Conservation (phyloP, 2,888 invertebrate species). For the Thereva nobilitata region DNA sequence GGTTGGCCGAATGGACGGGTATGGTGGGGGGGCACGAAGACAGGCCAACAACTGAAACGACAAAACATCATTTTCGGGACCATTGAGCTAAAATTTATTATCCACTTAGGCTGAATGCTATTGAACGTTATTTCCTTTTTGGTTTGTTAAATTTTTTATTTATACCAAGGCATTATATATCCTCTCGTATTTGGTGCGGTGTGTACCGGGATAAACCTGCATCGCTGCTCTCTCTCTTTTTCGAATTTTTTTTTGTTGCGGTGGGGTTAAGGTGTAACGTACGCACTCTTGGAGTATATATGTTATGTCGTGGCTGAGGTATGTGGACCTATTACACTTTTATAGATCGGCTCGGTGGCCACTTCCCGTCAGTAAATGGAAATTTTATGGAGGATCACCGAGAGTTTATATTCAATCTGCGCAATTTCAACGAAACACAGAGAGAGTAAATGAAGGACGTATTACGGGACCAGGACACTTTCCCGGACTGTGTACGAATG, state of each 20-base stretch:
- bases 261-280: too few relatives aligned
- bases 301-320: conserved; percentile 2
- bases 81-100: conserved; percentile 42
- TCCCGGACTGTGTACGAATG: too few relatives aligned
- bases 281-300: too few relatives aligned
- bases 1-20: background rate
- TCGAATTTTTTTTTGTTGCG: too few relatives aligned
- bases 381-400: conserved; percentile 23
- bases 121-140: conserved; percentile 34
- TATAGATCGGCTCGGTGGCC: conserved; percentile 9
- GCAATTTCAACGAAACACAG: background rate
- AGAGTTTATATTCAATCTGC: conserved; percentile 27
- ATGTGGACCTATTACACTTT: conserved; percentile 25
- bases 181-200: too few relatives aligned
- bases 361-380: conserved; percentile 29
- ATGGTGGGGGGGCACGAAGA: conserved; percentile 1
- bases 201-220: background rate
- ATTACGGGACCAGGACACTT: background rate
- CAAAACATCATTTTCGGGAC: conserved; percentile 41
- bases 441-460: background rate
- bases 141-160: conserved; percentile 36
- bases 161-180: conserved; percentile 16
- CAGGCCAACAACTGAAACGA: conserved; percentile 29
- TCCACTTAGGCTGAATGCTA: conserved; percentile 37
- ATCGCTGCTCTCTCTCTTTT: too few relatives aligned